Conservation (phyloP, 35 echinoderm and acorn worm species). For the Lytechinus pictus region DNA sequence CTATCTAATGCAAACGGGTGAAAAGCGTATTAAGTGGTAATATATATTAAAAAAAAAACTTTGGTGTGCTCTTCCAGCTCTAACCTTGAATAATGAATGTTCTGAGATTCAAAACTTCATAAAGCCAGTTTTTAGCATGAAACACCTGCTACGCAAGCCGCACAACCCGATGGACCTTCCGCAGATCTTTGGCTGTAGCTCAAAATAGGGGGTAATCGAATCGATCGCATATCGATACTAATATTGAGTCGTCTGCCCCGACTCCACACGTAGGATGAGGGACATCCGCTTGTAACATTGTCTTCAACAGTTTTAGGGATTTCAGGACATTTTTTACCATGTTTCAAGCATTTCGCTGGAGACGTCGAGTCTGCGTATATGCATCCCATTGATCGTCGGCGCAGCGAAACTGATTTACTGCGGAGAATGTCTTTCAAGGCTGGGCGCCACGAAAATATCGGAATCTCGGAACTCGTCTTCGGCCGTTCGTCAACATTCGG, state of each 20-base stretch:
- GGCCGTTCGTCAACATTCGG: neutral
- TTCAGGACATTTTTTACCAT: neutral
- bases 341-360: neutral
- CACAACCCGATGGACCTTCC: neutral
- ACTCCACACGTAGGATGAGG: neutral
- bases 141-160: neutral
- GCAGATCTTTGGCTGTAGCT: neutral
- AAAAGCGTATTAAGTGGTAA: too few species aligned
- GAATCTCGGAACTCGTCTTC: neutral
- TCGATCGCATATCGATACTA: conserved; percentile 26
- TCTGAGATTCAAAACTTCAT: too few species aligned
- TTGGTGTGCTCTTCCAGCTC: too few species aligned
- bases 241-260: neutral
- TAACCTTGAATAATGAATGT: too few species aligned
- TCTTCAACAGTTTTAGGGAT: neutral
- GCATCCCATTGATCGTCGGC: neutral
- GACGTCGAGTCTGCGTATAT: neutral
- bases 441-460: neutral
- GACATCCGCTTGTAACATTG: neutral
- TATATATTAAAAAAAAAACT: too few species aligned
- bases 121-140: neutral
- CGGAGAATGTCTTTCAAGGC: conserved; percentile 15
- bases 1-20: too few species aligned
- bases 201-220: neutral
- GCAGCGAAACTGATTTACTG: conserved; percentile 25